Conservation (phyloP, 1,140 invertebrate species). For the Periplaneta americana region DNA sequence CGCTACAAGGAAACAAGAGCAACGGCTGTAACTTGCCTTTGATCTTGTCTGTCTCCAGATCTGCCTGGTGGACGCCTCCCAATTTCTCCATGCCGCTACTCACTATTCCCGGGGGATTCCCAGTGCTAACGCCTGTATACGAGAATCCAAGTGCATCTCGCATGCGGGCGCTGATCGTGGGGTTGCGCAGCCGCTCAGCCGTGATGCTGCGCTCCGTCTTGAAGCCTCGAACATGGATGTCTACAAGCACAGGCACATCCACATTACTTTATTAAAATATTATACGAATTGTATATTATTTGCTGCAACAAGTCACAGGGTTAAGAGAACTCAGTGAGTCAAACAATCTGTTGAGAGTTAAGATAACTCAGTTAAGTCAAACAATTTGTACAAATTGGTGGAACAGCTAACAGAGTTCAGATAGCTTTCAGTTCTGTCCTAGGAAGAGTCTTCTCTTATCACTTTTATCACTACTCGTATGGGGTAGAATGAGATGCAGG, state of each 20-base stretch:
- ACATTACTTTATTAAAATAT: not conserved
- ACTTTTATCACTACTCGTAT: too few relatives aligned
- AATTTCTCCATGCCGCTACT: not conserved
- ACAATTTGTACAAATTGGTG: not conserved
- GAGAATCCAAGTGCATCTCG: conserved; percentile 29
- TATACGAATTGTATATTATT: not conserved
- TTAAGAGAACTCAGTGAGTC: not conserved
- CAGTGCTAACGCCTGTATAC: not conserved
- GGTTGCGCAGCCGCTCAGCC: conserved; percentile 62
- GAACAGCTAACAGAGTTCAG: not conserved
- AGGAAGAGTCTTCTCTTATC: too few relatives aligned
- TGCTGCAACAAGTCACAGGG: not conserved
- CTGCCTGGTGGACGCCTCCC: not conserved
- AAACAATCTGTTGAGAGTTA: not conserved
- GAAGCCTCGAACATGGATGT: conserved; percentile 56
- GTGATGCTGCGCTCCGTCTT: conserved; percentile 67
- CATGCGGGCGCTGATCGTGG: conserved; percentile 37
- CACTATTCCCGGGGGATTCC: not conserved
- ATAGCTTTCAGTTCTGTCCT: too few relatives aligned
- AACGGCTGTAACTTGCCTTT: conserved; percentile 4
- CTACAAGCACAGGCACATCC: conserved; percentile 21
- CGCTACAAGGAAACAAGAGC: not conserved
- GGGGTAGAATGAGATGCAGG: too few relatives aligned
- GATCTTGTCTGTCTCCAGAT: not conserved
- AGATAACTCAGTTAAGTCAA: not conserved